Base-by-base conservation (phyloP, 2,113 vertebrate genomes). In the Symphodus melops region DNA sequence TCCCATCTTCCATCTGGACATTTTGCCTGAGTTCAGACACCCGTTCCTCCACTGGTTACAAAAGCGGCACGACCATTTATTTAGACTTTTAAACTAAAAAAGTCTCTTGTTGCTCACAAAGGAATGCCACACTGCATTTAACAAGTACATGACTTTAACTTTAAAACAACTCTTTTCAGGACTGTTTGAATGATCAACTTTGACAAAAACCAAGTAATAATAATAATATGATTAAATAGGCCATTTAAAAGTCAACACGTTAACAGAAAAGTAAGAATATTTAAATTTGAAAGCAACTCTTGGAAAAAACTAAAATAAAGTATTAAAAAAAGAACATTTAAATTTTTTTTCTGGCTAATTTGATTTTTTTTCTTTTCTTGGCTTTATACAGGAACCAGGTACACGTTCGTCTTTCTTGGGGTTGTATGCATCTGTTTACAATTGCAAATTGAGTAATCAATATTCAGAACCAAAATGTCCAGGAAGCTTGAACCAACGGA, bases 1-100 rank as follows among this genome's bases (percentile, higher is more conserved):
- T 88, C 86, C 86, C 88, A 91, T 93, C 85, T 88, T 90, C 92
- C 92, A 93, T 93, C 92, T 93, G 92, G 90, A 91, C 85, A 63
- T 64, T 77, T 79, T 80, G 69, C 82, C 84, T 48, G 68, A 83
- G 74, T 84, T 75, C 83, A 65, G 68, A 82, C 85, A 81, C 59
- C 83, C 77, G 72, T 66, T 81, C 77, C 68, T 89, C 65, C 79
- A 72, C 80, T 63, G 25, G 72, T 81, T 63, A 80, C 80, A 88
- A 73, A 81, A 75, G 80, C 84, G 73, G 46, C 16, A 19, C 14
- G 14, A 44, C 12, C 9, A 44, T 33, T 33, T 33, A 6, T 33
- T 33, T 33, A 33, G 28, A 33, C 28, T n/a, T n/a, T n/a, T n/a
- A n/a, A 25, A 33, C 6, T 33, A 33, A 33, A 33, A 33, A 33